Percentiles rank a stretch among this genome's conserved stretches.
phyloP scores from a whole-genome alignment of 2,888 invertebrate genomes.

The Andrena bicolor region DNA sequence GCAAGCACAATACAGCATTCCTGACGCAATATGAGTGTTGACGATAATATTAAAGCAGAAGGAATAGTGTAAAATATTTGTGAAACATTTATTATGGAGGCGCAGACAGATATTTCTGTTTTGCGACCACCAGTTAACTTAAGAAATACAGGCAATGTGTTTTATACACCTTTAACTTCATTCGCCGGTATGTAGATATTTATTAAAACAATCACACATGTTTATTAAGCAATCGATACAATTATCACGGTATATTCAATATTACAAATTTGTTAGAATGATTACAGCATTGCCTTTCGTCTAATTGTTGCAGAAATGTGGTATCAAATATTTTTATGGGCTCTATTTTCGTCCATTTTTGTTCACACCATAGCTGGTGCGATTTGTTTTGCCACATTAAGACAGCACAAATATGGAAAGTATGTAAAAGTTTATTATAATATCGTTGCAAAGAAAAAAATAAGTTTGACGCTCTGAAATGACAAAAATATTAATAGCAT shows the following conservation, averaged over 20 bases:
- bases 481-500: background rate
- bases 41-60: background rate
- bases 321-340: constrained; percentile 98
- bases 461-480: background rate
- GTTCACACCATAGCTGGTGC: constrained; percentile 96
- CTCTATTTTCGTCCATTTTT: constrained; percentile 96
- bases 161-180: constrained; percentile 79
- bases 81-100: constrained; percentile 52
- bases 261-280: background rate
- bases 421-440: constrained; percentile 76
- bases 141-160: constrained; percentile 69
- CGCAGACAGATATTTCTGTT: constrained; percentile 58
- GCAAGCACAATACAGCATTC: constrained; percentile 17
- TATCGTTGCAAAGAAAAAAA: constrained; percentile 9
- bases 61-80: constrained; percentile 26
- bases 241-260: background rate
- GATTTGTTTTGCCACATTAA: constrained; percentile 95
- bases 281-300: background rate
- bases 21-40: constrained; percentile 1
- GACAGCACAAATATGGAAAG: constrained; percentile 96
- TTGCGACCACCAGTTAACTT: constrained; percentile 61
- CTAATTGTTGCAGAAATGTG: constrained; percentile 94
- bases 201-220: constrained; percentile 1
- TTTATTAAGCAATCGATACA: background rate
- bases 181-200: constrained; percentile 76